Evolutionary conservation across 2,888 invertebrate genomes (phyloP).

Genomic region (Ormyrus nitidulus): DNA sequence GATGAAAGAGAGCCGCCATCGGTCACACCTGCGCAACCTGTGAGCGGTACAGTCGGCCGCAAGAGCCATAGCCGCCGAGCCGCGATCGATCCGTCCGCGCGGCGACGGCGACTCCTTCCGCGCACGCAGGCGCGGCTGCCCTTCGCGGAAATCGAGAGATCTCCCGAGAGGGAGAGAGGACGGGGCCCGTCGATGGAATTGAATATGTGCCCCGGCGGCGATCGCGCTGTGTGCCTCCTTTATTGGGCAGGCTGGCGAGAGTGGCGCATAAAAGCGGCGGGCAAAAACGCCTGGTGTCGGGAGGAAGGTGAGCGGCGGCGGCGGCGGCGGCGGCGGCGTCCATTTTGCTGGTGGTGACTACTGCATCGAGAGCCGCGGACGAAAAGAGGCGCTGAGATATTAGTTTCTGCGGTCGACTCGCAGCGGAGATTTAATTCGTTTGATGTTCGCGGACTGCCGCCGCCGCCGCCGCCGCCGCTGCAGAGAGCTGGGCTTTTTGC

Average conservation of each 20-base stretch:
- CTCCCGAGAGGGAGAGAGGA: not conserved
- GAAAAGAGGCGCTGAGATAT: constrained; percentile 68
- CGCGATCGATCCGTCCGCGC: constrained; percentile 3
- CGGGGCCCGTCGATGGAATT: not conserved
- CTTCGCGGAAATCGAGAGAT: not conserved
- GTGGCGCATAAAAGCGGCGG: not conserved
- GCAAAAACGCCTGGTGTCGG: constrained; percentile 46
- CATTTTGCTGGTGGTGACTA: constrained; percentile 56
- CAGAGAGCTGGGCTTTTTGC: constrained; percentile 50
- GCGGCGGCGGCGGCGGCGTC: constrained; percentile 37
- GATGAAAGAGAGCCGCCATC: constrained; percentile 75
- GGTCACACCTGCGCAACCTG: constrained; percentile 72
- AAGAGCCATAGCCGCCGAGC: not conserved
- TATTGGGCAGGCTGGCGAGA: constrained; percentile 1
- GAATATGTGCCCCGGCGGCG: not conserved
- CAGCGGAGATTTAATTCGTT: constrained; percentile 75
- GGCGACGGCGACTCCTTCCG: not conserved
- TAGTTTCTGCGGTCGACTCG: constrained; percentile 75
- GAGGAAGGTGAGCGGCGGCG: constrained; percentile 35
- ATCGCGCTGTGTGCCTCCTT: not conserved
- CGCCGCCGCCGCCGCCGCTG: constrained; percentile 72
- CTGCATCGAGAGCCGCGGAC: constrained; percentile 35
- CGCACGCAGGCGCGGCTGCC: constrained; percentile 1
- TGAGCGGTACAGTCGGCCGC: constrained; percentile 50
- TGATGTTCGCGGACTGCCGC: constrained; percentile 75